Conservation (phyloP, 1,140 invertebrate genomes). For the Drosophila truncata region DNA sequence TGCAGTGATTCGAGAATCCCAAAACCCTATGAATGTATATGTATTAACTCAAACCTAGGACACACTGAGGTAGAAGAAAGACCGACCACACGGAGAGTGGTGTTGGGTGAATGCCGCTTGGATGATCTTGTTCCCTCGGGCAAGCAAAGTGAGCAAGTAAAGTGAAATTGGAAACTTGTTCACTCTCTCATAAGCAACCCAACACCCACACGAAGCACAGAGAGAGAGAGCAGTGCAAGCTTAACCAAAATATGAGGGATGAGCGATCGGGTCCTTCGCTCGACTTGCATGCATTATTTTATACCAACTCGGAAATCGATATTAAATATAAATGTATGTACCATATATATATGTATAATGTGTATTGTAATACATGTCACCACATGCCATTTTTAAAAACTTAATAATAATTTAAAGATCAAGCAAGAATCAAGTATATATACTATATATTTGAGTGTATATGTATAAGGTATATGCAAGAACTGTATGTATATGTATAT, state of each 20-base stretch:
- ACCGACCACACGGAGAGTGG: background rate
- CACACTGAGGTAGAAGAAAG: constrained; percentile 31
- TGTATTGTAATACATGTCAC: constrained; percentile 69
- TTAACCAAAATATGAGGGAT: constrained; percentile 47
- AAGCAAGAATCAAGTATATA: constrained; percentile 41
- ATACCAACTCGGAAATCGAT: constrained; percentile 71
- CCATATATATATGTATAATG: constrained; percentile 78
- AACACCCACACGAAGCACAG: background rate
- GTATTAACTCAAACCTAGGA: constrained; percentile 71
- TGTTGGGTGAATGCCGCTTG: background rate
- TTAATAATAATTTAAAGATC: constrained; percentile 58
- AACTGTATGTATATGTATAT: constrained; percentile 65
- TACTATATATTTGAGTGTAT: constrained; percentile 34
- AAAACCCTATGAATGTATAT: constrained; percentile 75
- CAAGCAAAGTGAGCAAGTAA: background rate
- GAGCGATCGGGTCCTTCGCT: constrained; percentile 33
- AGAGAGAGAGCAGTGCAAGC: constrained; percentile 40
- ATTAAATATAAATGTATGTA: constrained; percentile 78
- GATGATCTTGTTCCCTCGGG: background rate
- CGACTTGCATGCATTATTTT: constrained; percentile 71
- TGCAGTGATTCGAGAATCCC: constrained; percentile 83
- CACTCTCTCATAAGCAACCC: background rate
- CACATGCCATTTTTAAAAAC: constrained; percentile 82
- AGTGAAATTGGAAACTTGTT: background rate
- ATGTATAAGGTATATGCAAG: constrained; percentile 55